Conservation (phyloP, 1,140 invertebrate species). For the Polypedilum pembai region DNA sequence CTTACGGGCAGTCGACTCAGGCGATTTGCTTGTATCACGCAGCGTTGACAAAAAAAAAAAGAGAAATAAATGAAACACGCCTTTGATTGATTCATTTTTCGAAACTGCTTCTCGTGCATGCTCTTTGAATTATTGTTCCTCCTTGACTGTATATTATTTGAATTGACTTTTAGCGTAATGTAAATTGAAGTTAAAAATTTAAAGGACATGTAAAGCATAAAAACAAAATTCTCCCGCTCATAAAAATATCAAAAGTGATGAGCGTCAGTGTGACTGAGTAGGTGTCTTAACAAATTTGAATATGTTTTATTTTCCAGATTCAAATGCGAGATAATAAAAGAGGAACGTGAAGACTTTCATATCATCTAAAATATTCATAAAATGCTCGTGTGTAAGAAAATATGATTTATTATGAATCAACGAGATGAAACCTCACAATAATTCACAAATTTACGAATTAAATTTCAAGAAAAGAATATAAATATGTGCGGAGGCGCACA, state of each 20-base stretch:
- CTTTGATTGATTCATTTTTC: slow-evolving; percentile 27
- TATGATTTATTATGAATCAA: slow-evolving; percentile 27
- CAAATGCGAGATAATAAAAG: too few relatives aligned
- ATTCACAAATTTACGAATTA: slow-evolving; percentile 24
- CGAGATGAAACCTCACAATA: slow-evolving; percentile 9
- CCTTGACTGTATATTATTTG: too few relatives aligned
- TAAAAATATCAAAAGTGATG: too few relatives aligned
- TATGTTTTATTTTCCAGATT: too few relatives aligned
- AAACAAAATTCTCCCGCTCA: too few relatives aligned
- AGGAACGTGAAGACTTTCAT: too few relatives aligned
- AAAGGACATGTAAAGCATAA: too few relatives aligned
- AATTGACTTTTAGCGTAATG: too few relatives aligned
- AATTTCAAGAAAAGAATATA: neutral
- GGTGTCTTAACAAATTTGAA: too few relatives aligned
- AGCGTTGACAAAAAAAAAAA: slow-evolving; percentile 7
- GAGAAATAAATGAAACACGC: slow-evolving; percentile 2
- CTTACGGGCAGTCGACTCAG: neutral
- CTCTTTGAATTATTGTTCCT: neutral
- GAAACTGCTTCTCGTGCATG: neutral
- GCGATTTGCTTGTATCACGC: neutral
- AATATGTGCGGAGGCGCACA: neutral
- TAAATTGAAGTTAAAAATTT: too few relatives aligned
- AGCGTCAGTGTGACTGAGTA: too few relatives aligned
- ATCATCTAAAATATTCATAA: too few relatives aligned
- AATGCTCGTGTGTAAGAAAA: neutral